phyloP scores from a whole-genome alignment of 2,113 vertebrate species.

The Leptosomus discolor region DNA sequence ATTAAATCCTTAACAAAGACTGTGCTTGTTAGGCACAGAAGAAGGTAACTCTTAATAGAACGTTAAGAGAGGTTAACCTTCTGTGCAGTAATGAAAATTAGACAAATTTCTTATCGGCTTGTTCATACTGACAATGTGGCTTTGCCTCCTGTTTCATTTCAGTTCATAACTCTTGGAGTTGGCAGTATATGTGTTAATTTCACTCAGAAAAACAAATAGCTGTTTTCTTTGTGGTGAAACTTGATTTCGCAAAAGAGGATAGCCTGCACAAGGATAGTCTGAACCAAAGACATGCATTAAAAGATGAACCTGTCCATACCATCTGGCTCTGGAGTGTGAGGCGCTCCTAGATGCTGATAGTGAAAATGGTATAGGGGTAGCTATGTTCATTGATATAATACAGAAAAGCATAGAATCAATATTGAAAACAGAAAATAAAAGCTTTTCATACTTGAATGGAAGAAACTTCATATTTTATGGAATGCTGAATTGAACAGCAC shows the following conservation, averaged over 20 bases:
- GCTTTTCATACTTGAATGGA: neutral
- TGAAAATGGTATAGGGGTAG: neutral
- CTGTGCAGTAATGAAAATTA: neutral
- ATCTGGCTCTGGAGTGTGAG: neutral
- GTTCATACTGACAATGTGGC: neutral
- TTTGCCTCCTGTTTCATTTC: neutral
- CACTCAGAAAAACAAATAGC: neutral
- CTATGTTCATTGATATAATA: neutral
- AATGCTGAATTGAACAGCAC: neutral
- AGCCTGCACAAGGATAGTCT: no score
- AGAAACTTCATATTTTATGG: neutral
- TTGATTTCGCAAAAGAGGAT: neutral
- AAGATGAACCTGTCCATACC: neutral
- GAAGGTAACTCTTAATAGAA: neutral
- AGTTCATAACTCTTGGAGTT: neutral
- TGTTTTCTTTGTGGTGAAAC: neutral
- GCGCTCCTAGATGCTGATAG: neutral
- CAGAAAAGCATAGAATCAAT: neutral
- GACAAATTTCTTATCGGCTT: neutral
- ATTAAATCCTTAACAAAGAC: neutral
- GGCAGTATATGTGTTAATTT: neutral
- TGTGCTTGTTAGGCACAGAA: neutral
- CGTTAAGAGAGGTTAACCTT: neutral
- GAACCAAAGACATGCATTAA: neutral
- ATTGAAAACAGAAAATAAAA: neutral